Evolutionary conservation across 37 sponge, comb jelly and placozoan genomes (phyloP).

Genomic region (Haliclona indistincta): DNA sequence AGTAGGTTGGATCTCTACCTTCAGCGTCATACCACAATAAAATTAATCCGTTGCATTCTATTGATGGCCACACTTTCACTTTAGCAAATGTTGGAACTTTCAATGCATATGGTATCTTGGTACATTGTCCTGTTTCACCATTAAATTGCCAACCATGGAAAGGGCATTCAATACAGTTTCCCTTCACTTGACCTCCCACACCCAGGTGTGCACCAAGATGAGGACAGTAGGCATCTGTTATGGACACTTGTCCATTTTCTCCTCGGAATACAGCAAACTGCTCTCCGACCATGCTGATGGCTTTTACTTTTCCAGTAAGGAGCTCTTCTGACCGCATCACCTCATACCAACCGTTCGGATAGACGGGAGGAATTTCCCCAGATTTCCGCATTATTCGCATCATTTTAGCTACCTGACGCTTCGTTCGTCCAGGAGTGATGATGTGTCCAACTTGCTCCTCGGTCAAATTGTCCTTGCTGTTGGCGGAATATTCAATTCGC

Average conservation of each 20-base stretch:
- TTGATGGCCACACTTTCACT: constrained; percentile 39
- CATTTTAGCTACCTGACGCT: constrained; percentile 18
- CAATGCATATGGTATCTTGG: constrained; percentile 54
- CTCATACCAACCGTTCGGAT: constrained; percentile 76
- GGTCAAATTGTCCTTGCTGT: no score
- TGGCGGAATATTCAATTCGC: no score
- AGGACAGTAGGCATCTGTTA: constrained; percentile 68
- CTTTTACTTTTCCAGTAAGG: constrained; percentile 7
- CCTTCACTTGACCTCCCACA: constrained; percentile 51
- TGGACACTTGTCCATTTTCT: constrained; percentile 46
- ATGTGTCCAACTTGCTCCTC: constrained; percentile 25
- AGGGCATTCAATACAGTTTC: constrained; percentile 70
- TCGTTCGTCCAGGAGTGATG: constrained; percentile 1
- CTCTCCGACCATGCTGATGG: constrained; percentile 41
- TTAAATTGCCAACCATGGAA: constrained; percentile 71
- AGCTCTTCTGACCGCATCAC: constrained; percentile 31
- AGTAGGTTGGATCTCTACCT: constrained; percentile 47
- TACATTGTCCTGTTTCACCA: constrained; percentile 63
- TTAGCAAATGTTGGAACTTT: constrained; percentile 53
- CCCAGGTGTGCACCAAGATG: constrained; percentile 75
- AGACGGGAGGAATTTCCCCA: constrained; percentile 54
- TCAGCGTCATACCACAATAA: constrained; percentile 72
- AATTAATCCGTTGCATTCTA: constrained; percentile 47
- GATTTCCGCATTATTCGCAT: constrained; percentile 1
- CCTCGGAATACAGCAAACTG: constrained; percentile 69